These are phyloP conservation scores for Ailurus styani DNA, from an alignment of 2,113 vertebrate species.

Conservation along the genomic window DNA sequence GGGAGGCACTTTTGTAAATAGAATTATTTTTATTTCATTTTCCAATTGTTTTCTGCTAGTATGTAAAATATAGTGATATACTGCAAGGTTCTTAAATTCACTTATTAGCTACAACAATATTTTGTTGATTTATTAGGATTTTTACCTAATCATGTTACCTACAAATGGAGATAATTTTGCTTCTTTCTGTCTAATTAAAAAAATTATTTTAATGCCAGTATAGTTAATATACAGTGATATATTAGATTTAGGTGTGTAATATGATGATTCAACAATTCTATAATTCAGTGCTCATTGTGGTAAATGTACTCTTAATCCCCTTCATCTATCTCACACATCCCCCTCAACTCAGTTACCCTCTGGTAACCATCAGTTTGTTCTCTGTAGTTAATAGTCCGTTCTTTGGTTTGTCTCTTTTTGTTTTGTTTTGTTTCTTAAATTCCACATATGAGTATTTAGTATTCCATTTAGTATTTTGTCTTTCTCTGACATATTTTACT, in stretches of 20 bases:
- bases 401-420: no score
- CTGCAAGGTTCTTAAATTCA: neutral
- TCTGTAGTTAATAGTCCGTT: no score
- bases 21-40: neutral
- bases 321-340: no score
- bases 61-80: neutral
- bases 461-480: no score
- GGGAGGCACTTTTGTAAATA: neutral
- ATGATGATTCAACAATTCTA: neutral
- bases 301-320: no score
- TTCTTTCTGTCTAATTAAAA: neutral
- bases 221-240: neutral
- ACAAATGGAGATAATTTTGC: neutral
- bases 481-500: no score
- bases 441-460: no score
- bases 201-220: neutral
- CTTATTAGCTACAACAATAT: neutral
- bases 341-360: no score
- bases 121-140: neutral
- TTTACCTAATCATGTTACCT: neutral
- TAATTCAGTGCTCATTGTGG: no score
- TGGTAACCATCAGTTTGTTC: no score
- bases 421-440: no score
- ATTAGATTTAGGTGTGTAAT: neutral
- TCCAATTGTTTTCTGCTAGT: neutral